These are phyloP conservation scores for Salvelinus fontinalis DNA, from an alignment of 2,113 vertebrate species.

Conservation along the genomic window DNA sequence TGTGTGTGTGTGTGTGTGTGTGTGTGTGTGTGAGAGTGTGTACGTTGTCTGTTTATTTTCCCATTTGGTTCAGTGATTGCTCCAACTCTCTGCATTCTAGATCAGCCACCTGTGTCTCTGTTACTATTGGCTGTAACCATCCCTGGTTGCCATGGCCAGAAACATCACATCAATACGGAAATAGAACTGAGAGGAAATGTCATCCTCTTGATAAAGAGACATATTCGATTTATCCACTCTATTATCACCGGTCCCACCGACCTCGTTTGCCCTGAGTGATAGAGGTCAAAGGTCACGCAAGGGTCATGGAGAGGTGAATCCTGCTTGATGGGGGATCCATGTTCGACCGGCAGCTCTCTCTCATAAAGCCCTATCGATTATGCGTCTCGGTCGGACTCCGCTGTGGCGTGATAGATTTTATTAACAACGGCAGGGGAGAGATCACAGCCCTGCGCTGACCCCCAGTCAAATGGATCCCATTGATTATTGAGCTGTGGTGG, in stretches of 20 bases:
- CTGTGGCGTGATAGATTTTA: background rate
- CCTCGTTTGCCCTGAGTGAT: background rate
- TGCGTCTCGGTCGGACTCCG: too few relatives aligned
- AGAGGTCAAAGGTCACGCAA: background rate
- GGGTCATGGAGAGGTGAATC: background rate
- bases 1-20: background rate
- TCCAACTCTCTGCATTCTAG: background rate
- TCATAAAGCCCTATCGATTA: background rate
- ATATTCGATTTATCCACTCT: background rate
- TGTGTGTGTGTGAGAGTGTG: background rate
- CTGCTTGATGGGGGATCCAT: background rate
- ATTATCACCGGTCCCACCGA: background rate
- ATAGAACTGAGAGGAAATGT: too few relatives aligned
- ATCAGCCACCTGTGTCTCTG: background rate
- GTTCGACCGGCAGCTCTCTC: background rate
- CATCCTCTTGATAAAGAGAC: background rate
- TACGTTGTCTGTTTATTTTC: background rate
- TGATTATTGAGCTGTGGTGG: background rate
- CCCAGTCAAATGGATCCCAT: background rate
- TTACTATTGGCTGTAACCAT: too few relatives aligned
- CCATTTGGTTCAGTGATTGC: background rate
- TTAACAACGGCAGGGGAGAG: background rate
- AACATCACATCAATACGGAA: background rate
- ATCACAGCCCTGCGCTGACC: background rate
- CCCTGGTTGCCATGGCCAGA: too few relatives aligned